Evolutionary conservation across 2,113 vertebrate species (phyloP).

Genomic region (Ailuropoda melanoleuca): DNA sequence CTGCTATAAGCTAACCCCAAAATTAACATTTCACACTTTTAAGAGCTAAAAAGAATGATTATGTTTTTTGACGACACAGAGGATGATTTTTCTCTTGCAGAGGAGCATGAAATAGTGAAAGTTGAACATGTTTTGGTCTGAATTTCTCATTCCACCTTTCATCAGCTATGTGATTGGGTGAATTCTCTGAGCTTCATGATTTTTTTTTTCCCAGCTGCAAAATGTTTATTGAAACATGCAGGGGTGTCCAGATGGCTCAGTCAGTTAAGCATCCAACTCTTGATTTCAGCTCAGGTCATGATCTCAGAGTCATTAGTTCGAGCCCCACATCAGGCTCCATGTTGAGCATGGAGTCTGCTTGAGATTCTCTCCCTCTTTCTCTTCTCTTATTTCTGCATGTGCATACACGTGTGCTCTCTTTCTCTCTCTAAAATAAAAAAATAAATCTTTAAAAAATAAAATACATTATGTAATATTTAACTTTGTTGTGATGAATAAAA

Average conservation of each 20-base stretch:
- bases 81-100: not conserved
- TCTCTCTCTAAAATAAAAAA: not conserved
- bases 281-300: not conserved
- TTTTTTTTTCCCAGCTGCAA: slow-evolving; percentile 20
- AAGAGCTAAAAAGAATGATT: slow-evolving; percentile 20
- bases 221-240: slow-evolving; percentile 5
- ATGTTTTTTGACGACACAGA: slow-evolving; percentile 10
- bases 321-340: not conserved
- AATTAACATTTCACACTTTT: slow-evolving; percentile 57
- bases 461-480: not conserved
- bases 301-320: not conserved
- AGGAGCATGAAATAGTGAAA: slow-evolving; percentile 19
- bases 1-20: not conserved
- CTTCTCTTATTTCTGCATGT: not conserved
- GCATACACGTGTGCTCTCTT: not conserved
- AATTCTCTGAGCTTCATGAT: not conserved
- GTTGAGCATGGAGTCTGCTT: not conserved
- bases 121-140: not conserved
- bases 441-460: not conserved
- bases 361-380: not conserved
- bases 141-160: slow-evolving; percentile 45
- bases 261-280: not conserved
- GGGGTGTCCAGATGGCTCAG: not conserved
- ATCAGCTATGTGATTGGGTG: not conserved
- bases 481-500: not conserved